These are phyloP conservation scores for Hydrochoerus hydrochaeris DNA, from an alignment of 2,113 vertebrate species.

Conservation along the genomic window DNA sequence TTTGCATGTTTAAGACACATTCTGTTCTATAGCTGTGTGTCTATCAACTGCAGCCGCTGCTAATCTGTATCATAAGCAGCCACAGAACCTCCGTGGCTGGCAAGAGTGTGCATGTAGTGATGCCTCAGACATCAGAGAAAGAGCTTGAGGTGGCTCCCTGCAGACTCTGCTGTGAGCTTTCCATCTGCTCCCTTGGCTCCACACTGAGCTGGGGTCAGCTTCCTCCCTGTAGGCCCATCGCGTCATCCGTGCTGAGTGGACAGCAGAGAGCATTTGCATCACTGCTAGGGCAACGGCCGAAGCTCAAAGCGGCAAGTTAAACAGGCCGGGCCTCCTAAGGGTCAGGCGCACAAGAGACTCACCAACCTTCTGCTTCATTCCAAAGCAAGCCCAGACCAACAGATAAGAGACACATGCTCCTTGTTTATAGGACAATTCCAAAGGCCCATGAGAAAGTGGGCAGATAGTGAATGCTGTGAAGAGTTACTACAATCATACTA, in stretches of 20 bases:
- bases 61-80: neutral
- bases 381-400: neutral
- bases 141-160: accelerated
- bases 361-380: neutral
- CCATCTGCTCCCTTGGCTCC: neutral
- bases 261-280: neutral
- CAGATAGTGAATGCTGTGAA: neutral
- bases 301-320: neutral
- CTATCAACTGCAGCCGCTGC: neutral
- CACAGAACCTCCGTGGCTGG: neutral
- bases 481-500: neutral
- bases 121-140: neutral
- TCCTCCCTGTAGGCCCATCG: neutral
- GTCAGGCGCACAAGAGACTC: neutral
- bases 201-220: neutral
- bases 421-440: neutral
- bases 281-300: neutral
- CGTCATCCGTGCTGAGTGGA: neutral
- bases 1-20: neutral
- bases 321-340: neutral
- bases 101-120: neutral
- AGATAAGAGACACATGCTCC: neutral
- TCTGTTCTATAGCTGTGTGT: neutral
- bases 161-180: neutral
- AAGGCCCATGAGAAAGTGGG: neutral